Evolutionary conservation across 2,797 vertebrate genomes (phyloP).

Genomic region (Gallinago stenura): DNA sequence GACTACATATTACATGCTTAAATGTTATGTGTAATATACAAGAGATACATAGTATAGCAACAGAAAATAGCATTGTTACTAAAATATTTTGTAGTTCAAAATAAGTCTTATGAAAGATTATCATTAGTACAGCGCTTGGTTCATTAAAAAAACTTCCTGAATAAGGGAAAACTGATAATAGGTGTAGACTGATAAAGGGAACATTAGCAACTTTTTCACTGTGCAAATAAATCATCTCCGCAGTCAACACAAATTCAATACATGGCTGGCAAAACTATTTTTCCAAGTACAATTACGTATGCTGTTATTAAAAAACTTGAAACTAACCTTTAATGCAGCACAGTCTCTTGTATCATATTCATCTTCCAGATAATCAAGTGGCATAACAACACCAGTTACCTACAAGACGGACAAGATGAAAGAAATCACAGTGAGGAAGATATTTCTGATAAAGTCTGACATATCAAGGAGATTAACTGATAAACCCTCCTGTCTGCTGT

Average conservation of each 20-base stretch:
- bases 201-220: neutral
- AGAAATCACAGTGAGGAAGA: neutral
- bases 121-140: neutral
- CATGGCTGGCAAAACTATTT: neutral
- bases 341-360: conserved; percentile 90
- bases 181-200: neutral
- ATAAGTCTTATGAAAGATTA: neutral
- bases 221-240: neutral
- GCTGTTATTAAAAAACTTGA: neutral
- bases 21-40: neutral
- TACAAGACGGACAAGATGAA: conserved; percentile 64
- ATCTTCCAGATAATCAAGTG: conserved; percentile 84
- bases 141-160: neutral
- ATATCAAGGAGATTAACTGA: neutral
- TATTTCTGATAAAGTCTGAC: neutral
- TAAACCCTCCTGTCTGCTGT: neutral
- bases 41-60: neutral
- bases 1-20: neutral
- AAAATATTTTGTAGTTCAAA: neutral
- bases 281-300: neutral
- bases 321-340: conserved; percentile 90
- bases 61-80: neutral
- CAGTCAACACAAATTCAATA: neutral
- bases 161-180: neutral
- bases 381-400: conserved; percentile 87